Evolutionary conservation across 2,113 vertebrate species (phyloP).

Genomic region (Nycticryphes semicollaris): DNA sequence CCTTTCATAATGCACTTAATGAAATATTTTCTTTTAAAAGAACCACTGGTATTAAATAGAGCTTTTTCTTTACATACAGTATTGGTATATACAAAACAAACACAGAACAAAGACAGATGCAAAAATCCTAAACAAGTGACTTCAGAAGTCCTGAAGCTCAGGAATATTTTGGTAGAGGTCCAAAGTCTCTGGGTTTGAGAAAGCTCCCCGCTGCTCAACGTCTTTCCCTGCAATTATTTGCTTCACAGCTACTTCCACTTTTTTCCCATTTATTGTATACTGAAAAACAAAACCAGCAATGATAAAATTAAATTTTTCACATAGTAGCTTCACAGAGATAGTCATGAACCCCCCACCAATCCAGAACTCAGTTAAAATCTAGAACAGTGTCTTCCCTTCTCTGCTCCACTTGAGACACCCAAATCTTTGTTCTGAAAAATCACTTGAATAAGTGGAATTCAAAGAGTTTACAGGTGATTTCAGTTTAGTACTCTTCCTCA

Average conservation of each 20-base stretch:
- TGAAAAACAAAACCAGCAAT: slow-evolving; percentile 54
- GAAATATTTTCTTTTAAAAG: slow-evolving; percentile 1
- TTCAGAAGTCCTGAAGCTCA: slow-evolving; percentile 90
- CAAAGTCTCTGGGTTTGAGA: slow-evolving; percentile 92
- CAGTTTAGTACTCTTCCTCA: neutral
- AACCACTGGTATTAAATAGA: slow-evolving; percentile 31
- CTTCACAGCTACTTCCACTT: slow-evolving; percentile 96
- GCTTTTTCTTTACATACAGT: slow-evolving; percentile 34
- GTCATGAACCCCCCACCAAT: neutral
- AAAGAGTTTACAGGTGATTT: neutral
- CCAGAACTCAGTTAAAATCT: neutral
- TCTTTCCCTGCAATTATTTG: slow-evolving; percentile 89
- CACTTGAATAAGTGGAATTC: neutral
- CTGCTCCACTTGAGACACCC: neutral
- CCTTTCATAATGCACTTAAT: slow-evolving; percentile 28
- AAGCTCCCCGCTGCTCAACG: slow-evolving; percentile 86
- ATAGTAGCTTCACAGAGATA: neutral
- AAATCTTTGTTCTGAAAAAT: neutral
- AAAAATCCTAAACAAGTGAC: neutral
- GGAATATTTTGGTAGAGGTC: slow-evolving; percentile 92
- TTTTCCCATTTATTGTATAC: slow-evolving; percentile 97
- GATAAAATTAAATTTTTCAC: neutral
- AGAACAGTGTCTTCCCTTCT: neutral
- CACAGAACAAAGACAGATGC: neutral
- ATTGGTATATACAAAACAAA: slow-evolving; percentile 30